phyloP scores from a whole-genome alignment of 2,888 invertebrate genomes.

The Ophraella communa region DNA sequence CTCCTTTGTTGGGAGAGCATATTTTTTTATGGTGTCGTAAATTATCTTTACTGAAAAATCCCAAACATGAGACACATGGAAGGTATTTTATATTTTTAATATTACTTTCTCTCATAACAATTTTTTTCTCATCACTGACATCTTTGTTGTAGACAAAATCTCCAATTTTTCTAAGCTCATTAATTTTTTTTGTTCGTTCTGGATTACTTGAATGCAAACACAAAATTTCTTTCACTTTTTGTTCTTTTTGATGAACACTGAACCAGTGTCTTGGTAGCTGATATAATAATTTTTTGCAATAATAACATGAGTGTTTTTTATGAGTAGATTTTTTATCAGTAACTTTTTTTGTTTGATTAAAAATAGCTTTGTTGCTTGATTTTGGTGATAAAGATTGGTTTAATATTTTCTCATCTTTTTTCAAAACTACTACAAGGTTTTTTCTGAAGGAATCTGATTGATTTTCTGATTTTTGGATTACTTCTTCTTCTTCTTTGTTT shows the following conservation, averaged over 20 bases:
- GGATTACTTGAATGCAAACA: conserved; percentile 11
- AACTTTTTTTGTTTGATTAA: too few relatives aligned
- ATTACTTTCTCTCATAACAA: not conserved
- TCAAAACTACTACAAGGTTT: too few relatives aligned
- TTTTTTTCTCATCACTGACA: not conserved
- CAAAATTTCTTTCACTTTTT: conserved; percentile 10
- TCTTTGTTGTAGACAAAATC: conserved; percentile 5
- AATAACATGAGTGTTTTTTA: conserved; percentile 17
- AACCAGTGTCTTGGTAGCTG: conserved; percentile 17
- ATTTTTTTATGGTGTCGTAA: conserved; percentile 11
- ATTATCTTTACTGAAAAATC: conserved; percentile 15
- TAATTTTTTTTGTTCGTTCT: conserved; percentile 16
- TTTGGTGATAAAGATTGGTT: too few relatives aligned
- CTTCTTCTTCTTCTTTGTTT: too few relatives aligned
- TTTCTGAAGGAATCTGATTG: too few relatives aligned
- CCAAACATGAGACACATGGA: conserved; percentile 8
- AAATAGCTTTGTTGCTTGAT: too few relatives aligned
- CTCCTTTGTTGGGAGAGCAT: not conserved
- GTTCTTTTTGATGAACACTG: conserved; percentile 13
- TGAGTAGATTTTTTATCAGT: too few relatives aligned
- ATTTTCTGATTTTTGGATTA: too few relatives aligned
- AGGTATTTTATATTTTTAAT: not conserved
- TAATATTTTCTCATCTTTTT: too few relatives aligned
- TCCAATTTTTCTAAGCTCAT: not conserved
- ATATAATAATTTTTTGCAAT: conserved; percentile 13